Conservation (phyloP, 2,888 invertebrate genomes). For the Malacosoma neustria region DNA sequence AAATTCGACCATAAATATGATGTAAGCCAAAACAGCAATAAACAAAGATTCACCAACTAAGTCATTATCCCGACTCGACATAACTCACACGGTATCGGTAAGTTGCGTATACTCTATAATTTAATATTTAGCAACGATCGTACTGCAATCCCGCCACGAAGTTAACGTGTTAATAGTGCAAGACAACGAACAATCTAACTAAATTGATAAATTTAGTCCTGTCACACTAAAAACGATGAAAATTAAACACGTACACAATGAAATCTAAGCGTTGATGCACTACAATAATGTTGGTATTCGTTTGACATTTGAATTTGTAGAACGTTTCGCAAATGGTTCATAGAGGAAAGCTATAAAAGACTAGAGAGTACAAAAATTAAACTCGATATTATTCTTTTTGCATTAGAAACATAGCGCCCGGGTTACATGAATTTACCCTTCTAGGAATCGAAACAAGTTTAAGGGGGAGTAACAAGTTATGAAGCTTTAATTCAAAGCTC, state of each 20-base stretch:
- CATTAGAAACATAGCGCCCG: too few species aligned
- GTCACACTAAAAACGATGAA: constrained; percentile 38
- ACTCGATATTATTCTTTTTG: too few species aligned
- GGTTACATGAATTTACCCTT: too few species aligned
- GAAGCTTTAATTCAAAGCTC: too few species aligned
- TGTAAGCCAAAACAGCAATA: background rate
- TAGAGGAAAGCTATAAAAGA: too few species aligned
- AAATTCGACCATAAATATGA: background rate
- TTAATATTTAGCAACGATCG: constrained; percentile 51
- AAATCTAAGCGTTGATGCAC: constrained; percentile 18
- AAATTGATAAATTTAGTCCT: constrained; percentile 64
- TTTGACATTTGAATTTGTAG: constrained; percentile 20
- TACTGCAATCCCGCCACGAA: constrained; percentile 32
- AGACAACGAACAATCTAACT: constrained; percentile 55
- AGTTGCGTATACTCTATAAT: constrained; percentile 38
- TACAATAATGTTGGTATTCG: constrained; percentile 21
- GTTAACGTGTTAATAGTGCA: constrained; percentile 60
- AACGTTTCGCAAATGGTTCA: constrained; percentile 41
- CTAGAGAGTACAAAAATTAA: too few species aligned
- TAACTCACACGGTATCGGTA: background rate
- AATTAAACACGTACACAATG: constrained; percentile 16
- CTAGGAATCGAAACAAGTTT: too few species aligned
- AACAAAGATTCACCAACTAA: background rate
- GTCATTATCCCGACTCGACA: background rate
- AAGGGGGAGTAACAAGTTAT: too few species aligned